Evolutionary conservation across 1,140 invertebrate genomes (phyloP).

Genomic region (Orussus abietinus): DNA sequence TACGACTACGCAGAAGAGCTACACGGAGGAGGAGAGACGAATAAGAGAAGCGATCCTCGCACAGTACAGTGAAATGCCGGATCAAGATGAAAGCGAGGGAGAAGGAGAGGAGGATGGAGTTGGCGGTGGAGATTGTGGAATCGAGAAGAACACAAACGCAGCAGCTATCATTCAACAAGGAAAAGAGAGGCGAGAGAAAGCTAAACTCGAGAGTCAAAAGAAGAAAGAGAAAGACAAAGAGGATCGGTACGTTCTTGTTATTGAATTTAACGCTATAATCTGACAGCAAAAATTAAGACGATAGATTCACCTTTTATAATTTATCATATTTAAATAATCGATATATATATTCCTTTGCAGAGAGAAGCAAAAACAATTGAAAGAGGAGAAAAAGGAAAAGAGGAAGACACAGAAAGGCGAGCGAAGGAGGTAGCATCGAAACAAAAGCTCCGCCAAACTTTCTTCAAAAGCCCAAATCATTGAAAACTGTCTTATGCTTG

Average conservation of each 20-base stretch:
- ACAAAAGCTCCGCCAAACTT: conserved; percentile 13
- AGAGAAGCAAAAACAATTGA: conserved; percentile 79
- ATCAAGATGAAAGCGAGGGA: conserved; percentile 58
- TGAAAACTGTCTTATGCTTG: too few species aligned
- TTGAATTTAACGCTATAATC: conserved; percentile 1
- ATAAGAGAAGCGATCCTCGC: conserved; percentile 78
- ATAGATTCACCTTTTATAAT: too few species aligned
- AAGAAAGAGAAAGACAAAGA: conserved; percentile 88
- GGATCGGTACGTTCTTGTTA: conserved; percentile 60
- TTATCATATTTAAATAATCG: too few species aligned
- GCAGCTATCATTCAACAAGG: conserved; percentile 69
- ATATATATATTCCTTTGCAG: conserved; percentile 58
- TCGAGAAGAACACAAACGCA: conserved; percentile 76
- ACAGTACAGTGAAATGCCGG: conserved; percentile 76
- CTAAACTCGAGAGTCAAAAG: conserved; percentile 70
- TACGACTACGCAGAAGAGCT: conserved; percentile 62
- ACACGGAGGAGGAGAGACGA: conserved; percentile 75
- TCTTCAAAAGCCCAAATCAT: conserved; percentile 14
- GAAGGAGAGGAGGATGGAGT: conserved; percentile 54
- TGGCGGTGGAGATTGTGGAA: conserved; percentile 45
- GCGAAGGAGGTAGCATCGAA: conserved; percentile 69
- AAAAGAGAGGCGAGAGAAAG: conserved; percentile 72
- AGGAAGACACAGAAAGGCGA: conserved; percentile 84
- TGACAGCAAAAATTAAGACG: too few species aligned
- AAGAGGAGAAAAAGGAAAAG: conserved; percentile 85